A percentile compares a stretch with the other conserved stretches of the same genome.
Conservation (phyloP, 1,140 invertebrate species). For the Ostrea denselamellosa region DNA sequence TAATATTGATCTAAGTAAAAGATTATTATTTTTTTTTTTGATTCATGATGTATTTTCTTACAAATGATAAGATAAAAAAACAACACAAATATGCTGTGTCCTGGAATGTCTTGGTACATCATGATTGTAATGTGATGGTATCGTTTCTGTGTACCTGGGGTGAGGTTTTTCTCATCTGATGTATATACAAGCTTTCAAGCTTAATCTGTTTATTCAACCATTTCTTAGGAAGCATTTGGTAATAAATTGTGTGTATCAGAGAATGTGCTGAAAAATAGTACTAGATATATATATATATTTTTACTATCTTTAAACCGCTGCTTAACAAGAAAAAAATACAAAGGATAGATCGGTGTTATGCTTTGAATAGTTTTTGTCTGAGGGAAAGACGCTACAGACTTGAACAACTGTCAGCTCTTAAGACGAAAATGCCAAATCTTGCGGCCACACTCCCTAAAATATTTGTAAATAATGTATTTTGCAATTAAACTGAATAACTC, state of each 20-base stretch:
- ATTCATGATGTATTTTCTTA: background rate
- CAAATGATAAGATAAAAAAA: background rate
- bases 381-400: background rate
- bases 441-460: background rate
- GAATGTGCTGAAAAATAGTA: too few species aligned
- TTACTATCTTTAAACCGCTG: background rate
- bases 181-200: background rate
- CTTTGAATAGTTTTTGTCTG: background rate
- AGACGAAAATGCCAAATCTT: constrained; percentile 15
- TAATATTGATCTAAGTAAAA: constrained; percentile 1
- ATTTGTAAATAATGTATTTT: background rate
- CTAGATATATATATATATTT: background rate
- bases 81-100: background rate
- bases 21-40: background rate
- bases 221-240: background rate
- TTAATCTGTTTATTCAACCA: background rate
- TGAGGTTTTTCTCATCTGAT: background rate
- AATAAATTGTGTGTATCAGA: background rate
- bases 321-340: background rate
- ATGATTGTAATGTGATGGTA: background rate
- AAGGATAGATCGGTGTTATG: background rate
- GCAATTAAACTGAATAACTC: background rate
- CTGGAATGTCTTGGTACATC: background rate
- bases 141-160: background rate
- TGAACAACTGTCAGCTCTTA: constrained; percentile 5